Percentiles rank a stretch among this genome's conserved stretches.
Evolutionary conservation across 2,113 vertebrate genomes (phyloP).

Genomic region (Microtus pennsylvanicus): DNA sequence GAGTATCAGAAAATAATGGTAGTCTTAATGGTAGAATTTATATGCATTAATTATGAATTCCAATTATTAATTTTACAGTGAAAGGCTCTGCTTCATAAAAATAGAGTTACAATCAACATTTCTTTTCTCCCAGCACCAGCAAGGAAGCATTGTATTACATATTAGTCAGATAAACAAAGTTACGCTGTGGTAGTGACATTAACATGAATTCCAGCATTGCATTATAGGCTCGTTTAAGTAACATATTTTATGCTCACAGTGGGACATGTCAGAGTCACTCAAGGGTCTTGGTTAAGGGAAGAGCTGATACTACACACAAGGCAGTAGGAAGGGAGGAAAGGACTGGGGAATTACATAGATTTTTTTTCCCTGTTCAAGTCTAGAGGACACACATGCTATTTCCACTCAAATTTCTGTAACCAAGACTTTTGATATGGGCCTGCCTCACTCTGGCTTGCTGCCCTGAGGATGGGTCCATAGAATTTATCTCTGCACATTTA

Average conservation of each 20-base stretch:
- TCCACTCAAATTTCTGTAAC: not conserved
- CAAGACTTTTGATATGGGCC: not conserved
- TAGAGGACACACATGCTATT: not conserved
- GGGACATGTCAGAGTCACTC: not conserved
- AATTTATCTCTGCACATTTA: not conserved
- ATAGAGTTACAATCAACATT: not conserved
- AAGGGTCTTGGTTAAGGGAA: not conserved
- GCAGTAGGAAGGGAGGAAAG: not conserved
- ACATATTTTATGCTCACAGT: not conserved
- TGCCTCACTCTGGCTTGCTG: not conserved
- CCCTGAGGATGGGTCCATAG: not conserved
- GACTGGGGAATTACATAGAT: not conserved
- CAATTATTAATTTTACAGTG: not conserved
- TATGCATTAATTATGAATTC: not conserved
- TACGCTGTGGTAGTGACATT: not conserved
- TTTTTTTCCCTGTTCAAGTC: not conserved
- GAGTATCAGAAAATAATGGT: not conserved
- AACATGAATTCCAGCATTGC: not conserved
- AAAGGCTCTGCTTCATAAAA: not conserved
- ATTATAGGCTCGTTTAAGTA: not conserved
- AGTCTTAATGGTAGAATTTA: not conserved
- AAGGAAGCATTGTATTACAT: not conserved
- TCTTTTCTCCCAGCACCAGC: not conserved
- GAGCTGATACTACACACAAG: not conserved
- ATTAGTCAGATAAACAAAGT: not conserved